Conservation (phyloP, 2,797 vertebrate species). For the Rhynchotus rufescens region DNA sequence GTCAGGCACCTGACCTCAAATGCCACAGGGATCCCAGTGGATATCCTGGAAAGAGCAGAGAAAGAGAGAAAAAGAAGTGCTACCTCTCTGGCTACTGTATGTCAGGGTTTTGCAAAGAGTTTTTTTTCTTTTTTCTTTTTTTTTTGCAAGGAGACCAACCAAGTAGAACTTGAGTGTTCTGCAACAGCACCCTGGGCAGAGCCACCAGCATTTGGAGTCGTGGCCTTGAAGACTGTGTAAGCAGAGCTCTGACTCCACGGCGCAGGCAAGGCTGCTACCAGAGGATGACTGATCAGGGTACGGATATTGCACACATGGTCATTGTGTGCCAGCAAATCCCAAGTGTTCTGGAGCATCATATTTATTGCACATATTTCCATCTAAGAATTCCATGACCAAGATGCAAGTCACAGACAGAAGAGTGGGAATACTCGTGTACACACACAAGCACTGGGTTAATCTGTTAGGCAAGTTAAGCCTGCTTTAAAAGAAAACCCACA, state of each 20-base stretch:
- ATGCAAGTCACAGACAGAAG: neutral
- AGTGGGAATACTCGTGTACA: neutral
- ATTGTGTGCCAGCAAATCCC: neutral
- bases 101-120: neutral
- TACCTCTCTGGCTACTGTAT: fast-evolving
- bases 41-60: neutral
- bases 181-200: neutral
- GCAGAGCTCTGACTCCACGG: neutral
- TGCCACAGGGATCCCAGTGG: neutral
- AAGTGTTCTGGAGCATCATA: neutral
- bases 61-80: neutral
- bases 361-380: neutral
- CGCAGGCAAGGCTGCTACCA: neutral
- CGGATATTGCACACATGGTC: neutral
- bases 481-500: neutral
- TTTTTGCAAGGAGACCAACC: neutral
- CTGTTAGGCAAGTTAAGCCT: neutral
- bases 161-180: neutral
- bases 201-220: neutral
- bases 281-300: neutral
- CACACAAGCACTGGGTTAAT: neutral
- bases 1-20: neutral
- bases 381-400: neutral
- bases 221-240: neutral
- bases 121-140: neutral